Percentiles rank a stretch among this genome's conserved stretches.
These are phyloP conservation scores for Camponotus pennsylvanicus DNA, from an alignment of 1,140 invertebrate species.

Conservation along the genomic window DNA sequence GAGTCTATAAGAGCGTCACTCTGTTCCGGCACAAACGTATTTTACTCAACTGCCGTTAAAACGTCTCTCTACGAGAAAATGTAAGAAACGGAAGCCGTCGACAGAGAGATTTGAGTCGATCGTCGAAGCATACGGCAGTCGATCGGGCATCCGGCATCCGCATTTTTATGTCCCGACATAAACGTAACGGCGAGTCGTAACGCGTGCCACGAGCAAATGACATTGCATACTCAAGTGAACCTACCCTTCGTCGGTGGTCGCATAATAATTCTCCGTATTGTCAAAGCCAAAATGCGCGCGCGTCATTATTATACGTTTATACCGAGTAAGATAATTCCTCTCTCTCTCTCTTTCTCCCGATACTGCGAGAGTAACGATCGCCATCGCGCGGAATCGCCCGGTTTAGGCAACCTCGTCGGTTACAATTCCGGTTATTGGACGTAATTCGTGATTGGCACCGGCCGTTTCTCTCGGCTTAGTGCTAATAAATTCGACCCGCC, in stretches of 20 bases:
- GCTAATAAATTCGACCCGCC: constrained; percentile 83
- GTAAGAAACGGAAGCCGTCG: constrained; percentile 54
- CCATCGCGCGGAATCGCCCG: constrained; percentile 74
- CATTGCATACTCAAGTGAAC: constrained; percentile 73
- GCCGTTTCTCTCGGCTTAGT: constrained; percentile 80
- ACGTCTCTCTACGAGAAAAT: constrained; percentile 29
- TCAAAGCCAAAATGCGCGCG: constrained; percentile 72
- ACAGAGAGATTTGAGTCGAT: constrained; percentile 68
- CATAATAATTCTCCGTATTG: constrained; percentile 82
- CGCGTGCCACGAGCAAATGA: constrained; percentile 78
- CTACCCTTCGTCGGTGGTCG: constrained; percentile 46
- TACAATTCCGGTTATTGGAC: constrained; percentile 83
- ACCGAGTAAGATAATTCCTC: constrained; percentile 76
- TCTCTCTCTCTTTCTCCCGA: constrained; percentile 69
- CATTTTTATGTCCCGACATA: constrained; percentile 80
- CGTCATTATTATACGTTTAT: constrained; percentile 78
- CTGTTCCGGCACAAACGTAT: constrained; percentile 32
- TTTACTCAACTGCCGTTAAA: constrained; percentile 31
- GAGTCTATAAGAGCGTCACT: neutral
- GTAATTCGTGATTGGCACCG: constrained; percentile 84
- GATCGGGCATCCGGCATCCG: constrained; percentile 66
- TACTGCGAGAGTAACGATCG: constrained; percentile 76
- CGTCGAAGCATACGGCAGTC: constrained; percentile 76
- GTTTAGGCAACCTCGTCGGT: constrained; percentile 75
- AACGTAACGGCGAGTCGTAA: constrained; percentile 80